Evolutionary conservation across 2,113 vertebrate genomes (phyloP).

Genomic region (Corythoichthys intestinalis): DNA sequence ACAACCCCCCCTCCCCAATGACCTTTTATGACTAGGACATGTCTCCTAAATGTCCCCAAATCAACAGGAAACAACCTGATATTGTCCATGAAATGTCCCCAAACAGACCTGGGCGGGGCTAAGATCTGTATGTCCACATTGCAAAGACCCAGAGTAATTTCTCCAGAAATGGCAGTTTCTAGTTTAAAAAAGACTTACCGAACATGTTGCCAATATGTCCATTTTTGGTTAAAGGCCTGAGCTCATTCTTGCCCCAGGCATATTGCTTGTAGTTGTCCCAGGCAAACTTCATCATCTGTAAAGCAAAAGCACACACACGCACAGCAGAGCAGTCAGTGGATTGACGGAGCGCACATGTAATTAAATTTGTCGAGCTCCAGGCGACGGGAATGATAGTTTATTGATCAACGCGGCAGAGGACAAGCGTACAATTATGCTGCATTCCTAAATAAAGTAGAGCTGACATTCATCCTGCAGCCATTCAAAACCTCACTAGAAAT

Average conservation of each 20-base stretch:
- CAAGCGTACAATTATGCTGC: constrained; percentile 40
- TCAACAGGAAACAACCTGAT: no score
- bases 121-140: no score
- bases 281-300: constrained; percentile 98
- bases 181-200: constrained; percentile 77
- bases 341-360: constrained; percentile 26
- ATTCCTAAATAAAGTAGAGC: constrained; percentile 27
- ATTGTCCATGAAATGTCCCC: no score
- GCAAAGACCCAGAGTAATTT: no score
- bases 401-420: constrained; percentile 44
- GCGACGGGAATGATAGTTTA: constrained; percentile 44
- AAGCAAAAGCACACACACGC: background rate
- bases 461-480: constrained; percentile 44
- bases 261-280: constrained; percentile 94
- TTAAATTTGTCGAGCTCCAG: constrained; percentile 44
- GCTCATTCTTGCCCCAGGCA: constrained; percentile 93
- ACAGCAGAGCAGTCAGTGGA: constrained; percentile 20
- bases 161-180: no score
- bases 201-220: constrained; percentile 95
- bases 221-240: constrained; percentile 85
- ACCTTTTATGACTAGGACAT: no score
- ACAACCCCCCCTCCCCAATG: no score
- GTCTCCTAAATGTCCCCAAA: no score
- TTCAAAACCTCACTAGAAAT: background rate
- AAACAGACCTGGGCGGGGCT: no score